These are phyloP conservation scores for Corella eumyota DNA, from an alignment of 23 tunicate species.

Conservation along the genomic window DNA sequence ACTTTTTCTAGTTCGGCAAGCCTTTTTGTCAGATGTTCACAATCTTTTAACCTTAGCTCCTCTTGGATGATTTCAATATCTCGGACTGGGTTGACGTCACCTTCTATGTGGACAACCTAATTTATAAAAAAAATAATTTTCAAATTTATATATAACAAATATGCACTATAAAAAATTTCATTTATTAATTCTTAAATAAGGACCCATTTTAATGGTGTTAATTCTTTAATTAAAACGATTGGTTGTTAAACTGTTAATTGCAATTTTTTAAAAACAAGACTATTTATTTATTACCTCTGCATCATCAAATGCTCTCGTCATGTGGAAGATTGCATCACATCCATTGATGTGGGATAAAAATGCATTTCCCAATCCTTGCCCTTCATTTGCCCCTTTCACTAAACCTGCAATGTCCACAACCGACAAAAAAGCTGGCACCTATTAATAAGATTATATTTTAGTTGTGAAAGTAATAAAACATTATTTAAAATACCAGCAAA, in stretches of 20 bases:
- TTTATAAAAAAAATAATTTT: neutral
- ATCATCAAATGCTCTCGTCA: slow-evolving; percentile 94
- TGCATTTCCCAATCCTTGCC: slow-evolving; percentile 98
- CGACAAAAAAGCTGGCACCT: slow-evolving; percentile 94
- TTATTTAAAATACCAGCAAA: neutral
- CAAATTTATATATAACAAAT: neutral
- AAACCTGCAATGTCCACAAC: slow-evolving; percentile 99
- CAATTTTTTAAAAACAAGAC: no score
- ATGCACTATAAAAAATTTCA: no score
- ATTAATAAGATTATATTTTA: neutral
- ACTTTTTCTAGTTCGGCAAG: slow-evolving; percentile 87
- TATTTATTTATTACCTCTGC: slow-evolving; percentile 76
- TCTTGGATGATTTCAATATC: slow-evolving; percentile 93
- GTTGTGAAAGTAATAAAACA: neutral
- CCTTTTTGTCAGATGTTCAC: slow-evolving; percentile 75
- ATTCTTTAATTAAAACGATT: no score
- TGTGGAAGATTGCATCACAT: slow-evolving; percentile 98
- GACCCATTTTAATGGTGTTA: no score
- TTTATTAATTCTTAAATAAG: no score
- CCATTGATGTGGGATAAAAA: slow-evolving; percentile 90
- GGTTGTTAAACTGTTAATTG: no score
- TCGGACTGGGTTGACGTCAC: slow-evolving; percentile 93
- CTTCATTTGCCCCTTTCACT: slow-evolving; percentile 98
- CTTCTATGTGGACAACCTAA: slow-evolving; percentile 96
- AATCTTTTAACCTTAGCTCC: slow-evolving; percentile 86